Evolutionary conservation across 2,113 vertebrate genomes (phyloP).

Genomic region (Otocyon megalotis): DNA sequence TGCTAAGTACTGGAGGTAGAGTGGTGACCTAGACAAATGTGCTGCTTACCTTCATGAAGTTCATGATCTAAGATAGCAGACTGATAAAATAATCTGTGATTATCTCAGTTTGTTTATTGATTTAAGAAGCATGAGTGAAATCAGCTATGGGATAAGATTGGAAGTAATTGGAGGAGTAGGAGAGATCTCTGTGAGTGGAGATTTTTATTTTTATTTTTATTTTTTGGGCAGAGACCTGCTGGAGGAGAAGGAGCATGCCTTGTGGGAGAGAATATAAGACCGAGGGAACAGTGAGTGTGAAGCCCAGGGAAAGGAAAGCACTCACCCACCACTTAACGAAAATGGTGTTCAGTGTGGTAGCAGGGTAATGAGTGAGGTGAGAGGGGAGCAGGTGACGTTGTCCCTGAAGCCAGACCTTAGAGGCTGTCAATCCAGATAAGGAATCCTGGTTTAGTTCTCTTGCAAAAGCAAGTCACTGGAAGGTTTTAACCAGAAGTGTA

Average conservation of each 20-base stretch:
- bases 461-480: background rate
- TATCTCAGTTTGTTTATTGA: no score
- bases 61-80: background rate
- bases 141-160: background rate
- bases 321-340: fast-evolving
- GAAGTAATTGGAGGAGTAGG: background rate
- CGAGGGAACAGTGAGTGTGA: fast-evolving
- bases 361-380: background rate
- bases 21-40: background rate
- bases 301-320: background rate
- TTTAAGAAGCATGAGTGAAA: background rate
- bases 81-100: background rate
- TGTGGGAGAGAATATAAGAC: background rate
- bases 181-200: background rate
- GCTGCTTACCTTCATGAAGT: background rate
- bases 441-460: background rate
- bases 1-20: background rate
- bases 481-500: background rate
- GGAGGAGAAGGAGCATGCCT: background rate
- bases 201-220: background rate
- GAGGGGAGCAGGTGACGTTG: fast-evolving
- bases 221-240: background rate
- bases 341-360: background rate
- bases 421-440: background rate
- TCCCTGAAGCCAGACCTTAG: background rate